phyloP scores from a whole-genome alignment of 2,113 vertebrate genomes.

The Syrrhaptes paradoxus region DNA sequence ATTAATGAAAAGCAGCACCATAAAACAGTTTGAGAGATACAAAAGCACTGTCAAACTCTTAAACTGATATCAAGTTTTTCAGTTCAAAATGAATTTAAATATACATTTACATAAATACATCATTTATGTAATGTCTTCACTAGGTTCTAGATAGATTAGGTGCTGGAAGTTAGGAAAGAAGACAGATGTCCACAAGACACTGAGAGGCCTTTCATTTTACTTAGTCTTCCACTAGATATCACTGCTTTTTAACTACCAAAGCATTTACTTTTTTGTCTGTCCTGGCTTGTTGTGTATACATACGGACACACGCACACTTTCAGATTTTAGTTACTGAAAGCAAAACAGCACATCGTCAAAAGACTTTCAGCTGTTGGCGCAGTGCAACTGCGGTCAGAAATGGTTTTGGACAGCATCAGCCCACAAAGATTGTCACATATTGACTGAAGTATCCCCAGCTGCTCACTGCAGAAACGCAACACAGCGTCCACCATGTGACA shows the following conservation, averaged over 20 bases:
- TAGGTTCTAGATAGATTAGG: slow-evolving; percentile 15
- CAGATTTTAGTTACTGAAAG: background rate
- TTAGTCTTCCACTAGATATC: background rate
- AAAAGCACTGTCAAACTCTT: background rate
- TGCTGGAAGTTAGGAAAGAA: background rate
- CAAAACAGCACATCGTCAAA: background rate
- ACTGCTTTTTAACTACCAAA: background rate
- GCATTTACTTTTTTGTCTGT: background rate
- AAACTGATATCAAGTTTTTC: background rate
- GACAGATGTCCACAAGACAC: background rate
- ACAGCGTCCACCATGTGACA: background rate
- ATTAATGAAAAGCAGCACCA: slow-evolving; percentile 8
- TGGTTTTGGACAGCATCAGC: background rate
- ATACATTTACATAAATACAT: background rate
- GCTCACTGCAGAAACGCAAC: background rate
- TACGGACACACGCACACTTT: background rate
- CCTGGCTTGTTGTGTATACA: background rate
- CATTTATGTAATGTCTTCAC: background rate
- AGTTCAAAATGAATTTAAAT: background rate
- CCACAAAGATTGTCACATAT: background rate
- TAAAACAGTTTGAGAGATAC: background rate
- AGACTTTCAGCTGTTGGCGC: background rate
- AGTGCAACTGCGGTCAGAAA: background rate
- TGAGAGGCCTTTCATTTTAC: background rate
- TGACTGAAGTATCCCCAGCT: background rate